These are phyloP conservation scores for Drosophila eohydei DNA, from an alignment of 2,888 invertebrate genomes.

Conservation along the genomic window DNA sequence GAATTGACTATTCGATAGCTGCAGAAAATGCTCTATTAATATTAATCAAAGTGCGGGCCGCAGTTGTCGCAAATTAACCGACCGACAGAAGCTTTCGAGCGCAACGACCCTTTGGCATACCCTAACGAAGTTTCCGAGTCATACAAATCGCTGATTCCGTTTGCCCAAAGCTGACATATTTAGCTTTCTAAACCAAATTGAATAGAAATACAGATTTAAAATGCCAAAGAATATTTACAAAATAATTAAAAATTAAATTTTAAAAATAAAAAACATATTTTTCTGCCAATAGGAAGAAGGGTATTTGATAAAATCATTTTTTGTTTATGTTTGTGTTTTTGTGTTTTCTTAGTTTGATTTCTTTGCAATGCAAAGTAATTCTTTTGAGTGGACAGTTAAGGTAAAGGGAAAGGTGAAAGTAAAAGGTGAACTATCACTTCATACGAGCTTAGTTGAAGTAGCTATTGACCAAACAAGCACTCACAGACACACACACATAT, in stretches of 20 bases:
- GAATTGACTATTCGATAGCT: constrained; percentile 23
- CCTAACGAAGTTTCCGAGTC: constrained; percentile 3
- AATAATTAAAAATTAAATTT: not conserved
- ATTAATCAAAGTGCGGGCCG: constrained; percentile 60
- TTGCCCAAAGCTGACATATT: not conserved
- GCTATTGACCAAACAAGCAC: constrained; percentile 51
- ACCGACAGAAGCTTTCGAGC: constrained; percentile 48
- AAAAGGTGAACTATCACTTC: constrained; percentile 40
- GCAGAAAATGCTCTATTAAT: constrained; percentile 53
- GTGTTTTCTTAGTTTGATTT: not conserved
- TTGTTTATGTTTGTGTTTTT: not conserved
- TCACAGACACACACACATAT: constrained; percentile 17
- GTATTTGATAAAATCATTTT: not conserved
- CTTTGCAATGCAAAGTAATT: constrained; percentile 13
- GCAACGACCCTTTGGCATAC: constrained; percentile 47
- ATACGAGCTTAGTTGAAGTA: constrained; percentile 34
- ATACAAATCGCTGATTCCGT: not conserved
- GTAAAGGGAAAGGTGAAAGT: not conserved
- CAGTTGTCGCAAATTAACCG: constrained; percentile 58
- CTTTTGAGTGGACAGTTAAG: constrained; percentile 35
- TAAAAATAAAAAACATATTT: not conserved
- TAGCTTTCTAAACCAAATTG: not conserved
- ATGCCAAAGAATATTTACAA: not conserved
- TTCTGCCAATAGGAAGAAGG: not conserved
- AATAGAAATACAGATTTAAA: not conserved